Evolutionary conservation across 2,113 vertebrate genomes (phyloP), one percentile per base, ranked within the genome.

Genomic region (Ctenodactylus gundi): DNA sequence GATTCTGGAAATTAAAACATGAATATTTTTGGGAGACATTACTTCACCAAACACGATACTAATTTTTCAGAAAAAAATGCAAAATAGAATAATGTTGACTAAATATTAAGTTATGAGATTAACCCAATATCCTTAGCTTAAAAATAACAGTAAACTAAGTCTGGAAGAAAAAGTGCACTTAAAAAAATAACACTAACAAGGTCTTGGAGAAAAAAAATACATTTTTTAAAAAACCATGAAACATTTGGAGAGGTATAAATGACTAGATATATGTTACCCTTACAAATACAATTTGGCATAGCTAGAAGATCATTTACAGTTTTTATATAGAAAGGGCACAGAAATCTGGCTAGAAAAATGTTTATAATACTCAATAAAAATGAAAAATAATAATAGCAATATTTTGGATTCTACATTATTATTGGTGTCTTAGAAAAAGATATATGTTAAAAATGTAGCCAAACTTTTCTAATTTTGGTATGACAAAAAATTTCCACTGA

Each of bases 201-300:
- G 23, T 1, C 49, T 73, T 12, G 88, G 90, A 73, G 55, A 14
- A 73, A 91, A 94, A 73, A 21, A n/a, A n/a, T n/a, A 46, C 3
- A 75, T 72, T 94, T 93, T 27, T 7, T 29, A 91, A 78, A 95
- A 94, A 85, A 27, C 49, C 77, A 20, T 53, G 86, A 96, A 76
- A 41, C 39, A 91, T 39, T 65, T 44, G 90, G 29, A 94, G 68
- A 86, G 13, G 15, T 34, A 67, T n/a, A 51, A 76, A 25, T 67
- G 73, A 88, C 34, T 55, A 8, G 7, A 73, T 23, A 11, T 57
- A 88, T 83, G 25, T 70, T 51, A 94, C 27, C 34, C 60, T 95
- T 64, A 31, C 20, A 92, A 25, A 91, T 53, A 68, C 20, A 72
- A 72, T 57, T 64, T 93, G 34, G 57, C 29, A 84, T 62, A 90